phyloP scores from a whole-genome alignment of 2,888 invertebrate genomes.

The Cinara cedri region DNA sequence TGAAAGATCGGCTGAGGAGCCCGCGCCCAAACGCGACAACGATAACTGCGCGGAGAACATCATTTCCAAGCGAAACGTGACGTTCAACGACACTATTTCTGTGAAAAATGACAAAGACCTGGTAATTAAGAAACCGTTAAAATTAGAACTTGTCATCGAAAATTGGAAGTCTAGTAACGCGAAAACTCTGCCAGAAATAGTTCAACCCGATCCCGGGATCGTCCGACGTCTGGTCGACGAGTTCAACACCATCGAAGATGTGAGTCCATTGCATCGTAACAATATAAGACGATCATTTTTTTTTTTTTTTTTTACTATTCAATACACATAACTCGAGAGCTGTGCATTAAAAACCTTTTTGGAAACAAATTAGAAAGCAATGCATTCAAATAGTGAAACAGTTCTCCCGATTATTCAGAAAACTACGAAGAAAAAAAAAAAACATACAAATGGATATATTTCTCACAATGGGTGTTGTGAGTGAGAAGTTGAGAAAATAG shows the following conservation, averaged over 20 bases:
- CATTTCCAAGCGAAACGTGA: constrained; percentile 17
- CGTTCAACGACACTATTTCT: constrained; percentile 37
- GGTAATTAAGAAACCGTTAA: constrained; percentile 5
- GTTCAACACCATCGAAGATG: constrained; percentile 15
- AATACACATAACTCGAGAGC: no score
- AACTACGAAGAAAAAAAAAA: no score
- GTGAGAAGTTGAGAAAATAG: no score
- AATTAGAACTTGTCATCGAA: constrained; percentile 20
- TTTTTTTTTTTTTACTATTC: no score
- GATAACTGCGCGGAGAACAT: not conserved
- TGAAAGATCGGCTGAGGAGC: not conserved
- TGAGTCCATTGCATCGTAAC: not conserved
- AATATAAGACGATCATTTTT: no score
- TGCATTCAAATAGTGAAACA: no score
- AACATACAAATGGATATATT: no score
- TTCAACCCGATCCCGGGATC: not conserved
- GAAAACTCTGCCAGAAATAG: not conserved
- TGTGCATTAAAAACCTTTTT: no score
- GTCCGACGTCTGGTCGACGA: constrained; percentile 32
- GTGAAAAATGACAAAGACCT: constrained; percentile 24
- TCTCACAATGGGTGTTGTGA: no score
- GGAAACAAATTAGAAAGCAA: no score
- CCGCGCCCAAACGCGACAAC: not conserved
- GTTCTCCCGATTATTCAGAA: no score
- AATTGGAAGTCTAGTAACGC: constrained; percentile 12